These are phyloP conservation scores for Meghimatium bilineatum DNA, from an alignment of 2,888 invertebrate species.

Conservation along the genomic window DNA sequence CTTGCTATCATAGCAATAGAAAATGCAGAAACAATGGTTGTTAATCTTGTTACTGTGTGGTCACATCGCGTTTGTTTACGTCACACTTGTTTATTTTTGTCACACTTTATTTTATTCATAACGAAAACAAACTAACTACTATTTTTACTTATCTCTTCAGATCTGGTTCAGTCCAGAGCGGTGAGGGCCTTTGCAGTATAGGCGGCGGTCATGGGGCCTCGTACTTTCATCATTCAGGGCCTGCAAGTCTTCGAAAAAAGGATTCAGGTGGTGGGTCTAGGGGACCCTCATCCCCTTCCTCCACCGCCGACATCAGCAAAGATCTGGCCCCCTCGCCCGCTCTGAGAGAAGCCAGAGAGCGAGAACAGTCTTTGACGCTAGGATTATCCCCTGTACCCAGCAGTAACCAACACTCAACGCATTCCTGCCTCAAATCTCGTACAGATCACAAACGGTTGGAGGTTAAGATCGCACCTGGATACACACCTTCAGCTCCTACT, in stretches of 20 bases:
- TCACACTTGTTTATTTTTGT: background rate
- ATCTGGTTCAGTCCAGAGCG: conserved; percentile 59
- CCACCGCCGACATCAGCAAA: conserved; percentile 34
- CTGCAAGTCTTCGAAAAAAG: conserved; percentile 42
- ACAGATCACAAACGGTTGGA: conserved; percentile 56
- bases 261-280: conserved; percentile 49
- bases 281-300: conserved; percentile 51
- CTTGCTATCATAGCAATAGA: no score
- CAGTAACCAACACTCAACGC: conserved; percentile 38
- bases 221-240: conserved; percentile 44
- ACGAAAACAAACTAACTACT: background rate
- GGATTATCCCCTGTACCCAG: conserved; percentile 32
- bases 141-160: conserved; percentile 24
- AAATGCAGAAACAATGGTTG: no score
- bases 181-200: conserved; percentile 56
- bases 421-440: conserved; percentile 49
- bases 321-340: conserved; percentile 31
- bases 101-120: background rate
- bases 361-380: conserved; percentile 10
- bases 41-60: no score
- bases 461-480: conserved; percentile 64
- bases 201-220: conserved; percentile 51
- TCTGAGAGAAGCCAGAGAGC: conserved; percentile 12
- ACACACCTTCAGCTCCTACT: conserved; percentile 46
- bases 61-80: no score